Evolutionary conservation across 2,113 vertebrate species (phyloP).

Genomic region (Alosa alosa): DNA sequence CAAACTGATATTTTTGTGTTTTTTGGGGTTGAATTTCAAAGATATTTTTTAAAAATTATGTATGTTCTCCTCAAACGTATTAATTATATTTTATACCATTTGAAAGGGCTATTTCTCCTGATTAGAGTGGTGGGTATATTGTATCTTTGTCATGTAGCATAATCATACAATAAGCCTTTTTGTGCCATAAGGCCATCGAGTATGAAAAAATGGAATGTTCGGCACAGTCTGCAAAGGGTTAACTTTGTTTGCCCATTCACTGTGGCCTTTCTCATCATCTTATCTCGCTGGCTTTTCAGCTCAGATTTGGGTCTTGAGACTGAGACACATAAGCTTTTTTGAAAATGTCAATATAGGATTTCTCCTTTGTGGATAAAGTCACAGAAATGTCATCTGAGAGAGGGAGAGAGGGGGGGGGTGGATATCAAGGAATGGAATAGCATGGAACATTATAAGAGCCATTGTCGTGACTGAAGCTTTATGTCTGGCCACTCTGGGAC

Average conservation of each 20-base stretch:
- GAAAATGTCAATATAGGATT: constrained; percentile 59
- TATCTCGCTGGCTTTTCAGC: constrained; percentile 25
- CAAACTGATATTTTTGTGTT: no score
- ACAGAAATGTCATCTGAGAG: constrained; percentile 61
- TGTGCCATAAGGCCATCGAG: no score
- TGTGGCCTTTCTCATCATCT: constrained; percentile 34
- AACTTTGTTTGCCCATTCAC: constrained; percentile 23
- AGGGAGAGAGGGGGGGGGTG: constrained; percentile 43
- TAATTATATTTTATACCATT: no score
- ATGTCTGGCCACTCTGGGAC: neutral
- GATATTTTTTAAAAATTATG: no score
- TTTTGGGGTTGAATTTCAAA: no score
- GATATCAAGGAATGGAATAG: neutral
- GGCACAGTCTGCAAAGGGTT: no score
- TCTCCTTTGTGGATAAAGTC: constrained; percentile 50
- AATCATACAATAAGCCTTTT: no score
- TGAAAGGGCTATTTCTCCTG: no score
- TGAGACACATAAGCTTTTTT: constrained; percentile 42
- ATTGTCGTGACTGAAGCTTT: neutral
- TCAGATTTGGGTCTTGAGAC: neutral
- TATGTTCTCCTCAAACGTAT: no score
- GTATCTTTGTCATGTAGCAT: no score
- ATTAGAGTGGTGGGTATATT: no score
- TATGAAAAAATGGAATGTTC: no score
- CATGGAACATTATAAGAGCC: neutral